These are phyloP conservation scores for Lycaena phlaeas DNA, from an alignment of 2,888 invertebrate species.

Conservation along the genomic window DNA sequence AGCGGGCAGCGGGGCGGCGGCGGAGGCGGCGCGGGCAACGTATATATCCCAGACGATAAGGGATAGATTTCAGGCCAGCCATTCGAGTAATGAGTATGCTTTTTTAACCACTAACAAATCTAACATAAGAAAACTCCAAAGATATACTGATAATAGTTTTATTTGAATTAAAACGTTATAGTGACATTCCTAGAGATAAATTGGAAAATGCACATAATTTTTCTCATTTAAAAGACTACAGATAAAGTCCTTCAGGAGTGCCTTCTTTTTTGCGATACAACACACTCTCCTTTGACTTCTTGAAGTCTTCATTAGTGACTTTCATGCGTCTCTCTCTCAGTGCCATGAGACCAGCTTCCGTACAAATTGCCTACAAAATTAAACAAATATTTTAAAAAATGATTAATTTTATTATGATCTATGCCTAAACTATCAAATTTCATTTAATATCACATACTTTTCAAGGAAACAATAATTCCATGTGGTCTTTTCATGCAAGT, in stretches of 20 bases:
- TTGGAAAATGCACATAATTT: conserved; percentile 2
- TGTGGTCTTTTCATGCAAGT: too few species aligned
- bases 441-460: too few species aligned
- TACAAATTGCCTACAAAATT: conserved; percentile 91
- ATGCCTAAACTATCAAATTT: too few species aligned
- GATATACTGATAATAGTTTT: background rate
- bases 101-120: too few species aligned
- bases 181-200: conserved; percentile 2
- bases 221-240: conserved; percentile 72
- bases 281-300: conserved; percentile 99
- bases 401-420: too few species aligned
- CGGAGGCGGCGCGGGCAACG: too few species aligned
- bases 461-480: too few species aligned
- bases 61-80: too few species aligned
- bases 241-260: conserved; percentile 98
- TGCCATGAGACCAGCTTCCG: conserved; percentile 99
- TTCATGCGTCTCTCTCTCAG: conserved; percentile 98
- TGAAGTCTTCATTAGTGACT: conserved; percentile 99
- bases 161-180: conserved; percentile 6
- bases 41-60: too few species aligned
- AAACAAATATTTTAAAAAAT: background rate
- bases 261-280: conserved; percentile 99
- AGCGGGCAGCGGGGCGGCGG: too few species aligned
- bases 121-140: background rate
- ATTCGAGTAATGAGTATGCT: too few species aligned